These are phyloP conservation scores for Eurosta solidaginis DNA, from an alignment of 1,140 invertebrate genomes.

Conservation along the genomic window DNA sequence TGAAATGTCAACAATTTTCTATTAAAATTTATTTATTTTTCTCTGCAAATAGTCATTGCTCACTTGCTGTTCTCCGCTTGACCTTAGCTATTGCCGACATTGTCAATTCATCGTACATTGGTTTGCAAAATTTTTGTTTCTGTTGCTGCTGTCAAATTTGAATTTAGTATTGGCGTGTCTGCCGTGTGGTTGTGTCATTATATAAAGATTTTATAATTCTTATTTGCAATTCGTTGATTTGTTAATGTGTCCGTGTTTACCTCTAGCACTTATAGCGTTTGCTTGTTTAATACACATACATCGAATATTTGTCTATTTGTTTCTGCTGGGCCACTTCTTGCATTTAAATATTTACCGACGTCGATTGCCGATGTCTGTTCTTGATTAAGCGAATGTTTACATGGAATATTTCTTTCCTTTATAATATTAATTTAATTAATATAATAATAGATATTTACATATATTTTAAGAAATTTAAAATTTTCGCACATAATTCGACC, in stretches of 20 bases:
- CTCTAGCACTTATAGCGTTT: not conserved
- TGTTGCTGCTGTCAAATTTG: not conserved
- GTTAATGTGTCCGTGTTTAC: not conserved
- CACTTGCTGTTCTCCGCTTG: not conserved
- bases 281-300: not conserved
- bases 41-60: not conserved
- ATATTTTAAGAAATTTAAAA: no score
- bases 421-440: no score
- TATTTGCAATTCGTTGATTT: not conserved
- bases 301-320: not conserved
- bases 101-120: not conserved
- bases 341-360: conserved; percentile 4
- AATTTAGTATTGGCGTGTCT: not conserved
- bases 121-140: not conserved
- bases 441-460: no score
- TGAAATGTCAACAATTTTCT: conserved; percentile 9
- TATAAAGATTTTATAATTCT: not conserved
- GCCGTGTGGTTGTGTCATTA: conserved; percentile 10
- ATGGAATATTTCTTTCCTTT: not conserved
- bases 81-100: not conserved
- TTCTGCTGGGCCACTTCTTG: not conserved
- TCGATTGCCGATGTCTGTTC: not conserved
- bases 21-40: not conserved
- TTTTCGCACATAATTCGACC: no score
- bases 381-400: not conserved